Conservation (phyloP, 2,113 vertebrate species). For the Drymodes brunneopygia region DNA sequence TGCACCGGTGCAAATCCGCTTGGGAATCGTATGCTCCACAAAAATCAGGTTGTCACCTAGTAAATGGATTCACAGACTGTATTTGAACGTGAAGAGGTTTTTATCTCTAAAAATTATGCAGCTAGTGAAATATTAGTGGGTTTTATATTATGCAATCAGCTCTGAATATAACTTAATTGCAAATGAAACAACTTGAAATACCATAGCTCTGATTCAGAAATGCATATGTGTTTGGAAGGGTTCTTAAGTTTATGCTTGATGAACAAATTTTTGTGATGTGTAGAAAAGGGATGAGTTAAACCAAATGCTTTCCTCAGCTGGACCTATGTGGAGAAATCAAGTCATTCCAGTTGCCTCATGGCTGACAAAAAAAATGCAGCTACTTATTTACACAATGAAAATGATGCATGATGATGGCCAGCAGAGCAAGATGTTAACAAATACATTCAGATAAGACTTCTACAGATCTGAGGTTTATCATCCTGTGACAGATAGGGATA, state of each 20-base stretch:
- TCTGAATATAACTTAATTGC: conserved; percentile 6
- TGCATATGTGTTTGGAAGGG: neutral
- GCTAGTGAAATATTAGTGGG: neutral
- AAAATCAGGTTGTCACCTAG: neutral
- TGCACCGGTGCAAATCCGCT: neutral
- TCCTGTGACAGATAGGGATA: conserved; percentile 21
- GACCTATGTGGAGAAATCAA: neutral
- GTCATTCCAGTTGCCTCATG: neutral
- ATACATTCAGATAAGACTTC: neutral
- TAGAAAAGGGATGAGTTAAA: neutral
- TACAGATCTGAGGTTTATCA: conserved; percentile 7
- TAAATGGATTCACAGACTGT: neutral
- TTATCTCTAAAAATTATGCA: conserved; percentile 18
- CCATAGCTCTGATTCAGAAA: neutral
- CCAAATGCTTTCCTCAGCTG: neutral
- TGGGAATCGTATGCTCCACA: neutral
- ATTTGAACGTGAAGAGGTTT: conserved; percentile 3
- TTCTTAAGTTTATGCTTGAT: neutral
- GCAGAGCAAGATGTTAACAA: neutral
- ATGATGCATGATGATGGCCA: neutral
- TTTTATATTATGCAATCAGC: conserved; percentile 16
- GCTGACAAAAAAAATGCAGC: neutral
- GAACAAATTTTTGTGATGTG: neutral
- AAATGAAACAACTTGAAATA: neutral
- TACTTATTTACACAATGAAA: conserved; percentile 21